These are phyloP conservation scores for Plectropomus leopardus DNA, from an alignment of 2,113 vertebrate species.

Conservation along the genomic window DNA sequence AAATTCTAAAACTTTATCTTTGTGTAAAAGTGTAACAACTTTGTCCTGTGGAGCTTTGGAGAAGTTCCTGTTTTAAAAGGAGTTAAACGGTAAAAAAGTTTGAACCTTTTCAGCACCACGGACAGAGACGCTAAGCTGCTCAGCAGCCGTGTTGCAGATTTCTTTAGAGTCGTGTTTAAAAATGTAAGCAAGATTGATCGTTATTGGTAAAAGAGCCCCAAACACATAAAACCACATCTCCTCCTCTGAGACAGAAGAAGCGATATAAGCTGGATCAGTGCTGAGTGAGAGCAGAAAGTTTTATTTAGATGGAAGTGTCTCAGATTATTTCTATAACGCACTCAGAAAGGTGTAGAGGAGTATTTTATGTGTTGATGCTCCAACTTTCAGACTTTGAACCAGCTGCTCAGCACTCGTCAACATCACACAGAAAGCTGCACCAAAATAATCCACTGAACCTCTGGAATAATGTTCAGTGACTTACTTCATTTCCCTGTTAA, in stretches of 20 bases:
- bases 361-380: background rate
- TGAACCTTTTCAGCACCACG: constrained; percentile 26
- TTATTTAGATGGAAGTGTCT: background rate
- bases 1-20: too few species aligned
- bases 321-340: background rate
- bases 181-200: background rate
- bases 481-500: background rate
- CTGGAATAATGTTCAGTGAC: background rate
- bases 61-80: background rate
- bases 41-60: background rate
- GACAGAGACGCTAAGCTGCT: constrained; percentile 1
- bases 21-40: background rate
- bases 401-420: background rate
- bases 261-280: constrained; percentile 10
- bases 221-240: background rate
- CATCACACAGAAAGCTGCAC: background rate
- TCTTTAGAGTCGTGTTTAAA: background rate
- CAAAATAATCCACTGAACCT: background rate
- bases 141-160: background rate
- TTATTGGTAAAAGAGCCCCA: background rate
- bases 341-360: constrained; percentile 15
- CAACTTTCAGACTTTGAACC: constrained; percentile 8
- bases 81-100: background rate
- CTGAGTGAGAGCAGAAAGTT: background rate
- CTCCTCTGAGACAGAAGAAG: constrained; percentile 1